A percentile compares a stretch with the other conserved stretches of the same genome.
Evolutionary conservation across 2,113 vertebrate genomes (phyloP).

Genomic region (Micromys minutus): DNA sequence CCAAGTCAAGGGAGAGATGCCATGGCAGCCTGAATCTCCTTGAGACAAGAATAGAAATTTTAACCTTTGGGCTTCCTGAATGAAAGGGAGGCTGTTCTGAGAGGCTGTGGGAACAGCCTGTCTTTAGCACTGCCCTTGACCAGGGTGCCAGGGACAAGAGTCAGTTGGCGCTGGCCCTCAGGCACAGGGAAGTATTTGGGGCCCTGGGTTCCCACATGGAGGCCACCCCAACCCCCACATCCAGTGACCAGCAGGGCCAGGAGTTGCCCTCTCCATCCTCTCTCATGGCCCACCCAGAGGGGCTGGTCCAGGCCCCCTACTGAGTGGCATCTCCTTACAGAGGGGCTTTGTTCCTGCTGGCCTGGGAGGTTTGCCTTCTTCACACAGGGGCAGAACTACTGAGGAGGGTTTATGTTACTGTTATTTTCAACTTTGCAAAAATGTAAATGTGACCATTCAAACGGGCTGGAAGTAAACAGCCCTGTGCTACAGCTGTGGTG

Average conservation of each 20-base stretch:
- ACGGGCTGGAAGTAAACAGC: background rate
- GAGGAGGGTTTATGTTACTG: conserved; percentile 25
- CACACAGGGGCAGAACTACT: background rate
- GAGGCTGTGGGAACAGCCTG: background rate
- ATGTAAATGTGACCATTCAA: conserved; percentile 78
- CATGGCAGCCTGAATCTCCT: background rate
- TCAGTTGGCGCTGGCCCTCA: background rate
- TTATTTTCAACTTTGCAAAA: conserved; percentile 74
- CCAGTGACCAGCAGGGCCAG: background rate
- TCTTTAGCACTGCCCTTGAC: background rate
- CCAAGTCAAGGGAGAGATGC: background rate
- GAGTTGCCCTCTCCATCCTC: background rate
- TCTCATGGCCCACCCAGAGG: background rate
- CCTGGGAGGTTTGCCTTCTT: background rate
- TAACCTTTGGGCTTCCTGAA: conserved; percentile 30
- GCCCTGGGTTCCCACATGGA: background rate
- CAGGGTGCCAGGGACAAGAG: background rate
- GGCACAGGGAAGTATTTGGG: background rate
- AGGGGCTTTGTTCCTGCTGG: conserved; percentile 71
- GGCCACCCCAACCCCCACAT: no score
- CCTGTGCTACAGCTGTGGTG: background rate
- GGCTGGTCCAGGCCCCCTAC: background rate
- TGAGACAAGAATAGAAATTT: background rate
- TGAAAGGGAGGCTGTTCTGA: conserved; percentile 29
- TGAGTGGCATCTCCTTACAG: conserved; percentile 69